Conservation (phyloP, 2,797 vertebrate genomes). For the Hydrocynus forskahlii region DNA sequence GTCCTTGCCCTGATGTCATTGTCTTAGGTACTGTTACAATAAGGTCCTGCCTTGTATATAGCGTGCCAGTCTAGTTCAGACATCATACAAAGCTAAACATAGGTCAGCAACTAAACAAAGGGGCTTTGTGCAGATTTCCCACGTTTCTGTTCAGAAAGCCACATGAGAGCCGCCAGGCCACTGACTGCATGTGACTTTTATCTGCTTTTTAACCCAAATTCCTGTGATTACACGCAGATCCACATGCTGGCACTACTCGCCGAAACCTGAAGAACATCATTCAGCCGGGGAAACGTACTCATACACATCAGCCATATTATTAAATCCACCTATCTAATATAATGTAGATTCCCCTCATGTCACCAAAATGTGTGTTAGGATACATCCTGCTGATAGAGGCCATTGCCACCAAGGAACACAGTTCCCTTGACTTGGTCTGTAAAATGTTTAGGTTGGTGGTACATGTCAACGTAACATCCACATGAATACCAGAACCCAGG, state of each 20-base stretch:
- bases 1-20: too few species aligned
- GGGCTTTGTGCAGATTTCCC: constrained; percentile 42
- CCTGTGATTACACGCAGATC: background rate
- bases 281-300: background rate
- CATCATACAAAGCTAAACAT: constrained; percentile 20
- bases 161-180: constrained; percentile 34
- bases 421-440: too few species aligned
- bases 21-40: too few species aligned
- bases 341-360: too few species aligned
- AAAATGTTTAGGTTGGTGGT: too few species aligned
- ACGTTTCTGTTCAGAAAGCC: constrained; percentile 36
- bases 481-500: too few species aligned
- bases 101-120: constrained; percentile 30
- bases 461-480: too few species aligned
- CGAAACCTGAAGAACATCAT: background rate
- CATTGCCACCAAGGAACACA: too few species aligned
- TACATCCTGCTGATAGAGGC: too few species aligned
- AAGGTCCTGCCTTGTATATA: background rate
- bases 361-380: too few species aligned
- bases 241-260: background rate
- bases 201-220: constrained; percentile 35
- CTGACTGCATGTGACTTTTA: constrained; percentile 48
- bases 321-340: too few species aligned
- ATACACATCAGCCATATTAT: too few species aligned
- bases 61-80: constrained; percentile 4